phyloP scores from a whole-genome alignment of 2,113 vertebrate genomes.

The Paedocypris sp. region DNA sequence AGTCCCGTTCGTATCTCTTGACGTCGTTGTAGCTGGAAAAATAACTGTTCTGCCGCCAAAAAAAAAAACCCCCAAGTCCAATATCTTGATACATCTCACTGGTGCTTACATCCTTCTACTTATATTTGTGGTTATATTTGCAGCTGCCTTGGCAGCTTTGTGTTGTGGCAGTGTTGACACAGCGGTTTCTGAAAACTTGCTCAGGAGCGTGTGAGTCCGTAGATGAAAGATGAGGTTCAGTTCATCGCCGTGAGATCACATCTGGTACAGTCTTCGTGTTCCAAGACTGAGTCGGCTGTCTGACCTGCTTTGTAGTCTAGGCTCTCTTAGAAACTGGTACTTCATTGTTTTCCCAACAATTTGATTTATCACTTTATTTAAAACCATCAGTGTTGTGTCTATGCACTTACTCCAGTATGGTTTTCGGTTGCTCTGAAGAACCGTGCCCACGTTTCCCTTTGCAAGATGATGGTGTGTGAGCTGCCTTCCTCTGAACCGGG shows the following conservation, averaged over 20 bases:
- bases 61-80: conserved; percentile 6
- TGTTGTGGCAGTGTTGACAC: not conserved
- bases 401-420: too few species aligned
- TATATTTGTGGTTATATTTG: not conserved
- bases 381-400: too few species aligned
- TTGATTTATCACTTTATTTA: too few species aligned
- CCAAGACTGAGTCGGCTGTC: not conserved
- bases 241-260: not conserved
- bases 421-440: too few species aligned
- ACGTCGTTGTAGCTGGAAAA: conserved; percentile 1
- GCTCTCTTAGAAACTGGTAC: not conserved
- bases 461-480: too few species aligned
- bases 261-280: not conserved
- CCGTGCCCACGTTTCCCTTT: too few species aligned
- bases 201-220: not conserved
- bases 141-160: not conserved
- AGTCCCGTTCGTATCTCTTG: not conserved
- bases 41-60: not conserved
- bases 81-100: not conserved
- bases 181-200: not conserved
- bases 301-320: not conserved
- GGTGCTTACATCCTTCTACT: not conserved
- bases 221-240: not conserved
- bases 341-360: too few species aligned
- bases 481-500: too few species aligned